Conservation (phyloP, 2,888 invertebrate genomes). For the Sericinus montela region DNA sequence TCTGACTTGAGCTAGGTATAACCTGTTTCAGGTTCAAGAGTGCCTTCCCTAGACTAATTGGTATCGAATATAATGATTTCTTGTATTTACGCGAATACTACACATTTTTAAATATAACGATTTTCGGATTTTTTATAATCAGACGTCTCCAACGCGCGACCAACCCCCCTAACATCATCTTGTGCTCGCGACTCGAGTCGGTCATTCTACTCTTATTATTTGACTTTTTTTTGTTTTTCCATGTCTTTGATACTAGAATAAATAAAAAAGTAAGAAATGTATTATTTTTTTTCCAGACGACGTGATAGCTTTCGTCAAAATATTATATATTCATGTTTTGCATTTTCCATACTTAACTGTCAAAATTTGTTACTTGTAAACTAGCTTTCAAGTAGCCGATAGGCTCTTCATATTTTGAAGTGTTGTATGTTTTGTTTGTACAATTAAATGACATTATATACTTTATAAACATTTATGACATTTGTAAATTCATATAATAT, state of each 20-base stretch:
- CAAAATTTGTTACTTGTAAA: not conserved
- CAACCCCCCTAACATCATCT: no score
- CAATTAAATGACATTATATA: not conserved
- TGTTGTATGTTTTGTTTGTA: not conserved
- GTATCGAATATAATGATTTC: no score
- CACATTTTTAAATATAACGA: no score
- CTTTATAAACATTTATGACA: not conserved
- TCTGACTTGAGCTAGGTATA: no score
- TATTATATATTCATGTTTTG: conserved; percentile 3
- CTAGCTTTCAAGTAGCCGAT: not conserved
- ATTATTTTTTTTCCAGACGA: not conserved
- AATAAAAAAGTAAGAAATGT: conserved; percentile 1
- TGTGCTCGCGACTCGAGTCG: no score
- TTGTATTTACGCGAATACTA: no score
- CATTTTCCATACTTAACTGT: not conserved
- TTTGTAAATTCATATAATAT: not conserved
- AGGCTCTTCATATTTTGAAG: not conserved
- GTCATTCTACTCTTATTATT: conserved; percentile 29
- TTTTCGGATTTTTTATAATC: no score
- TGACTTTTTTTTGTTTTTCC: conserved; percentile 66
- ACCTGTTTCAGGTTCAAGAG: no score
- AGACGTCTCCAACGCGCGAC: no score
- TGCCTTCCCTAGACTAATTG: no score
- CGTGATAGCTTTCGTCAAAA: conserved; percentile 5
- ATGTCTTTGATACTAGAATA: conserved; percentile 39